Evolutionary conservation across 2,888 invertebrate genomes (phyloP), one percentile per base, ranked within the genome.

Genomic region (Aphodius granarius): DNA sequence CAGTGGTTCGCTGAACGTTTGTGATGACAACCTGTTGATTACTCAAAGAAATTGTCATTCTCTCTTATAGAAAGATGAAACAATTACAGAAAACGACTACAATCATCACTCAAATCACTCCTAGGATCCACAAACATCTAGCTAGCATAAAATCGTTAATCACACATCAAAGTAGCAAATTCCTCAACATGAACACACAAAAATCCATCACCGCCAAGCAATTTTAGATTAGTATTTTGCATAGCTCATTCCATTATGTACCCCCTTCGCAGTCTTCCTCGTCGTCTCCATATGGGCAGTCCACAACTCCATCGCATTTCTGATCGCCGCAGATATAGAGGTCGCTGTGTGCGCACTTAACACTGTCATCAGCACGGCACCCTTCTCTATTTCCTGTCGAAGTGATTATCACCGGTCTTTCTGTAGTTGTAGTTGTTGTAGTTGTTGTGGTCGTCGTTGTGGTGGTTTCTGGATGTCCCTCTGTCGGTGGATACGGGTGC

Each of bases 241-340:
- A 43, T 43, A 43, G 43, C 72, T 63, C 23, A 75, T 18, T 75
- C 66, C 75, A 72, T 9, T 17, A 20, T 43, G 72, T 9, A 2
- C 22, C 68, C 18, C 16, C 13, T 16, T 15, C 62, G 63, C 75
- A 75, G 9, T 16, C 15, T 68, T 20, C 66, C 85, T 95, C 95
- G 83, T 95, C 95, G 19, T 91, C 90, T 4, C 89, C 89, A 82
- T 93, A 92, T 5, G 86, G 83, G 82, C 95, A 95, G 80, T 95
- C 91, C 0, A 73, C 64, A 0, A 81, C 81, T 1, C 91, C 91
- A 83, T 95, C 91, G 85, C 96, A 96, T 77, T 87, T 85, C 76
- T 89, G 89, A 19, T 88, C 87, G 0, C 85, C 86, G 75, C 91
- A 89, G 76, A 95, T 91, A 81, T 87, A 88, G 75, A 86, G 84